phyloP scores from a whole-genome alignment of 2,888 invertebrate species.

The Ornithoptera priamus region DNA sequence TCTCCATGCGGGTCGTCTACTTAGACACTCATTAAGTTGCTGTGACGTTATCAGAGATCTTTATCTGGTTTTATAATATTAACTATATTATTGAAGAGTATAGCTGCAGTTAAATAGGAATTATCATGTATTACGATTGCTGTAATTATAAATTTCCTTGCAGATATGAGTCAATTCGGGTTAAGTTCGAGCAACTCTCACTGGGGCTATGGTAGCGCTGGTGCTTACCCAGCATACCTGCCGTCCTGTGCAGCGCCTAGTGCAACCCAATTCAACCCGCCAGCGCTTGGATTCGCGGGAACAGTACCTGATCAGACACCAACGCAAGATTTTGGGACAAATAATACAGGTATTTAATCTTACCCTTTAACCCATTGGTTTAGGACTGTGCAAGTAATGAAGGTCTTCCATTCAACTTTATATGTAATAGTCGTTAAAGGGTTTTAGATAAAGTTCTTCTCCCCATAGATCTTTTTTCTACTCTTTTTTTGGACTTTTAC shows the following conservation, averaged over 20 bases:
- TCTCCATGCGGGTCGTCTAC: too few species aligned
- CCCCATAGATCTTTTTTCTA: too few species aligned
- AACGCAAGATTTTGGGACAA: constrained; percentile 80
- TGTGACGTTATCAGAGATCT: too few species aligned
- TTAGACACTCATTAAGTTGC: too few species aligned
- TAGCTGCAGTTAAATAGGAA: too few species aligned
- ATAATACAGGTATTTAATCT: constrained; percentile 71
- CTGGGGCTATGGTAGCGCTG: constrained; percentile 93
- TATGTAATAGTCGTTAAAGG: too few species aligned
- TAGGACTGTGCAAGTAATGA: not conserved
- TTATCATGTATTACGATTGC: not conserved
- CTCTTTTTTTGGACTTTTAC: too few species aligned
- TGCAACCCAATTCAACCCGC: constrained; percentile 86
- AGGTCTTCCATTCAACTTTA: not conserved
- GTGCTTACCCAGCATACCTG: constrained; percentile 92
- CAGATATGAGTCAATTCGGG: constrained; percentile 93
- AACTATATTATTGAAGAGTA: too few species aligned
- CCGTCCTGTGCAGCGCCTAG: constrained; percentile 88
- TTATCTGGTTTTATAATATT: too few species aligned
- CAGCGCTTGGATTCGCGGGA: constrained; percentile 86
- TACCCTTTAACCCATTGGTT: not conserved
- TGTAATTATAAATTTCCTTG: constrained; percentile 29
- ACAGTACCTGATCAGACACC: constrained; percentile 83
- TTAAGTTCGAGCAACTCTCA: constrained; percentile 91
- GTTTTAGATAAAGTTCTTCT: too few species aligned